Evolutionary conservation across 2,797 vertebrate genomes (phyloP).

Genomic region (Pangasius macronema): DNA sequence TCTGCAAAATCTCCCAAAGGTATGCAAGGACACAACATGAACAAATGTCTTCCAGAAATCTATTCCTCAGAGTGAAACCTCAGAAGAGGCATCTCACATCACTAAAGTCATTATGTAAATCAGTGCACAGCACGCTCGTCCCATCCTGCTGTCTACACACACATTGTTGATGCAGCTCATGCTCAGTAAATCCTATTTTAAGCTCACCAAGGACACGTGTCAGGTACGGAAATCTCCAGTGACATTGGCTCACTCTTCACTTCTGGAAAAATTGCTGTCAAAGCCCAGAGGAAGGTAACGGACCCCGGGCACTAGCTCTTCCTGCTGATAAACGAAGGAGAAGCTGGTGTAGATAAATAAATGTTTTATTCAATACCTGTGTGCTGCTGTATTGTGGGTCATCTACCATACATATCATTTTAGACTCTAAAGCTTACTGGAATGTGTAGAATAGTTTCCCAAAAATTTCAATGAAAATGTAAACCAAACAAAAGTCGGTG

Average conservation of each 20-base stretch:
- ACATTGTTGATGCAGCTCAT: slow-evolving; percentile 17
- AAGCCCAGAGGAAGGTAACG: background rate
- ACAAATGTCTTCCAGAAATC: background rate
- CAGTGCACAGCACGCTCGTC: background rate
- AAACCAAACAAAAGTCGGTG: too few species aligned
- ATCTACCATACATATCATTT: background rate
- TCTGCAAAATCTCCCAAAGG: slow-evolving; percentile 7
- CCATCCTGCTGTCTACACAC: slow-evolving; percentile 8
- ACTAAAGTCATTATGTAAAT: slow-evolving; percentile 26
- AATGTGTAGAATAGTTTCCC: background rate
- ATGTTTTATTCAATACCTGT: background rate
- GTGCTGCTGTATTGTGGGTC: background rate
- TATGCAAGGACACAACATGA: slow-evolving; percentile 23
- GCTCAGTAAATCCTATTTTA: slow-evolving; percentile 29
- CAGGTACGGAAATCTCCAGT: slow-evolving; percentile 19
- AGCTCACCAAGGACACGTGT: slow-evolving; percentile 23
- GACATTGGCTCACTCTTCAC: slow-evolving; percentile 19
- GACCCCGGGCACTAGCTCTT: background rate
- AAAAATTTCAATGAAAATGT: too few species aligned
- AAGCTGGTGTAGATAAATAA: background rate
- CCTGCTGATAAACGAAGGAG: background rate
- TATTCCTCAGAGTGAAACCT: slow-evolving; percentile 24
- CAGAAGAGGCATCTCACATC: background rate
- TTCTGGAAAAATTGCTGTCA: background rate
- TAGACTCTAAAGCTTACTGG: background rate